phyloP scores from a whole-genome alignment of 2,888 invertebrate species.

The Actias luna region DNA sequence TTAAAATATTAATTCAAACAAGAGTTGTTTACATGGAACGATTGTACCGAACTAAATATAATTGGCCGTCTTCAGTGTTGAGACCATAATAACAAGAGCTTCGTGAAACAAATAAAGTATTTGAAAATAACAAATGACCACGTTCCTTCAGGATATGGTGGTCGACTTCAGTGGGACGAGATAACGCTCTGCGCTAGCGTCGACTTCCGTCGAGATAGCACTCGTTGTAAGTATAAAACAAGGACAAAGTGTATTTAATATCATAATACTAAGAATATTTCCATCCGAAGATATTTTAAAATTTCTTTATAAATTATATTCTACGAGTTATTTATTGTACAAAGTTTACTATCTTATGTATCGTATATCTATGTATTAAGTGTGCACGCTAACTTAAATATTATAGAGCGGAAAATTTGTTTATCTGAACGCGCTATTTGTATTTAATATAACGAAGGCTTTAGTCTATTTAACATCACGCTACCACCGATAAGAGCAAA shows the following conservation, averaged over 20 bases:
- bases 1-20: background rate
- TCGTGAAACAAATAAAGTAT: constrained; percentile 43
- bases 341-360: background rate
- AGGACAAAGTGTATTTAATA: constrained; percentile 40
- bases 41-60: constrained; percentile 13
- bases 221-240: constrained; percentile 34
- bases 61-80: constrained; percentile 32
- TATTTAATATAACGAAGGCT: no score
- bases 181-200: constrained; percentile 58
- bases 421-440: no score
- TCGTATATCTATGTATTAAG: background rate
- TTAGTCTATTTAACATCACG: no score
- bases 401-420: no score
- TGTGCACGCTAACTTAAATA: no score
- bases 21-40: background rate
- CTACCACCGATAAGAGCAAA: no score
- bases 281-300: background rate
- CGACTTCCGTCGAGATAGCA: constrained; percentile 59
- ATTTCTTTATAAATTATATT: background rate
- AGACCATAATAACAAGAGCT: constrained; percentile 44
- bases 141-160: constrained; percentile 55
- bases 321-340: background rate
- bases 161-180: constrained; percentile 49
- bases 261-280: constrained; percentile 11
- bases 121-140: constrained; percentile 38